These are phyloP conservation scores for Troides oblongomaculatus DNA, from an alignment of 2,888 invertebrate genomes.

Conservation along the genomic window DNA sequence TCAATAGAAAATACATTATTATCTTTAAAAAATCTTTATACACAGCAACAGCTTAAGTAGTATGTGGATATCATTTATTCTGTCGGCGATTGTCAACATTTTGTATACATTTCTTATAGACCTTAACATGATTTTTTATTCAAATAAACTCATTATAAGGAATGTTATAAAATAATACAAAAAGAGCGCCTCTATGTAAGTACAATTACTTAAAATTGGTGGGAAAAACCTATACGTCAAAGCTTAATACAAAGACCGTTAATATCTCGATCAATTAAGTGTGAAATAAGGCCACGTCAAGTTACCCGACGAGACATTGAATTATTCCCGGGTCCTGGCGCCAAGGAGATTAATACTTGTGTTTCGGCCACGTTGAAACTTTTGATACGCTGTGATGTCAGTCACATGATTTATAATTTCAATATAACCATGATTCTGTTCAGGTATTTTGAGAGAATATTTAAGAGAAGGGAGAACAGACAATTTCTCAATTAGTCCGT, in stretches of 20 bases:
- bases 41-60: no score
- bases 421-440: no score
- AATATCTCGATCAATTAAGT: slow-evolving; percentile 43
- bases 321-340: slow-evolving; percentile 34
- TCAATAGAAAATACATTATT: not conserved
- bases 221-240: slow-evolving; percentile 9
- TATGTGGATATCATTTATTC: no score
- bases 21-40: no score
- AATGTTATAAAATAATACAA: not conserved
- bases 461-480: not conserved
- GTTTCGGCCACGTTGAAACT: not conserved
- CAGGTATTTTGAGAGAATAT: not conserved
- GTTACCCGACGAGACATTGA: slow-evolving; percentile 44
- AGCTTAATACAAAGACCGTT: slow-evolving; percentile 24
- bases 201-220: slow-evolving; percentile 8
- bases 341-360: slow-evolving; percentile 16
- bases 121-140: not conserved
- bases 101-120: no score
- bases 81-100: no score
- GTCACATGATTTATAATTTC: not conserved
- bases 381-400: not conserved
- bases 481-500: no score
- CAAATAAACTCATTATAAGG: not conserved
- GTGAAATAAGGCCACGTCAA: slow-evolving; percentile 50
- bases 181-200: not conserved